phyloP scores from a whole-genome alignment of 1,140 invertebrate species.

The Dermatophagoides farinae region DNA sequence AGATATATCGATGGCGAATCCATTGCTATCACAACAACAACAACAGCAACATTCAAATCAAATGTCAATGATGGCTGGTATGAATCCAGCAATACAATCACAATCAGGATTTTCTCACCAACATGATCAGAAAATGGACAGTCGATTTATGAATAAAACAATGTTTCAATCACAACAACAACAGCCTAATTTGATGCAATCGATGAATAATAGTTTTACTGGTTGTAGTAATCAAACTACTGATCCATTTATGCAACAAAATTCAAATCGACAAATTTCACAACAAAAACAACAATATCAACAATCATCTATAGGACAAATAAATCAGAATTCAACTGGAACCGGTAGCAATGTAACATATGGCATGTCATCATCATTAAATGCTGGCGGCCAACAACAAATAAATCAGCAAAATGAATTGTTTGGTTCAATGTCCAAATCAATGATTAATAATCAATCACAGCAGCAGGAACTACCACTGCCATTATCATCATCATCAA shows the following conservation, averaged over 20 bases:
- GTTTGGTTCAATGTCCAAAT: not conserved
- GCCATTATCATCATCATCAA: not conserved
- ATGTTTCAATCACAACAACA: not conserved
- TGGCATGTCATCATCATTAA: too few species aligned
- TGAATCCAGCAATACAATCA: not conserved
- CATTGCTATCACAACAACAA: not conserved
- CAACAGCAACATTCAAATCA: not conserved
- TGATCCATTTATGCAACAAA: not conserved
- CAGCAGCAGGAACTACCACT: not conserved
- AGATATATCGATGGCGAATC: not conserved
- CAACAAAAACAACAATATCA: slow-evolving; percentile 5
- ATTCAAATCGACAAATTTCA: not conserved
- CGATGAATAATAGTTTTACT: not conserved
- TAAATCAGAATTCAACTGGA: not conserved
- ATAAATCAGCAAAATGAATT: not conserved
- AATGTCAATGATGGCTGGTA: not conserved
- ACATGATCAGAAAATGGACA: not conserved
- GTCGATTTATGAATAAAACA: not conserved
- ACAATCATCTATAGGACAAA: not conserved
- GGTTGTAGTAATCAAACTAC: not conserved
- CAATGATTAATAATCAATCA: not conserved
- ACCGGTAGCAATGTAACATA: not conserved
- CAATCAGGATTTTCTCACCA: not conserved
- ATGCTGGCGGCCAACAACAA: not conserved
- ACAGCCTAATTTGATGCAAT: not conserved